A percentile compares a stretch with the other conserved stretches of the same genome.
Evolutionary conservation across 2,797 vertebrate species (phyloP).

Genomic region (Linurgus olivaceus): DNA sequence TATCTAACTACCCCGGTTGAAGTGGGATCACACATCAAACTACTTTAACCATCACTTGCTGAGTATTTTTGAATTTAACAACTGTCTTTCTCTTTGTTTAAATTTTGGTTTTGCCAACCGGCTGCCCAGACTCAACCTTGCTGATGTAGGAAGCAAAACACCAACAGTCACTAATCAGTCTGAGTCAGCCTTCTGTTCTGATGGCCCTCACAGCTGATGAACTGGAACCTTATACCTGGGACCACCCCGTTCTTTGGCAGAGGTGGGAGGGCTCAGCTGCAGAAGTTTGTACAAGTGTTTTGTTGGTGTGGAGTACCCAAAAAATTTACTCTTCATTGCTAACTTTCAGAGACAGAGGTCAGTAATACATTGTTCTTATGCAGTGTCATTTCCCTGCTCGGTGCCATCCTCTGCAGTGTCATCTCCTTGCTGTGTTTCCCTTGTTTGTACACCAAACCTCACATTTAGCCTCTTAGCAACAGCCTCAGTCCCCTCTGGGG

Average conservation of each 20-base stretch:
- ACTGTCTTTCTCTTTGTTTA: not conserved
- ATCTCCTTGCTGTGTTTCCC: not conserved
- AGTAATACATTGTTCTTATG: not conserved
- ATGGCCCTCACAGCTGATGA: not conserved
- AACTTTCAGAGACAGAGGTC: not conserved
- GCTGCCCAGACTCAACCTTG: not conserved
- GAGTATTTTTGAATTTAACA: not conserved
- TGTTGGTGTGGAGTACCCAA: not conserved
- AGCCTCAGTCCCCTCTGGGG: not conserved
- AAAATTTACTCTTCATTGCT: not conserved
- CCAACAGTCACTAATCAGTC: not conserved
- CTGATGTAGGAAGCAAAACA: not conserved
- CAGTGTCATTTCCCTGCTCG: not conserved
- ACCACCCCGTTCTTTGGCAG: not conserved
- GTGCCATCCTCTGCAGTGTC: not conserved
- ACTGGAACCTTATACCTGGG: not conserved
- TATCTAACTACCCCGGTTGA: not conserved
- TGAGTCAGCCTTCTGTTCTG: not conserved
- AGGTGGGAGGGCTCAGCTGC: not conserved
- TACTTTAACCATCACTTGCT: not conserved
- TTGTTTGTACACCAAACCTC: not conserved
- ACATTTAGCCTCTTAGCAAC: not conserved
- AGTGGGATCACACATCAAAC: not conserved
- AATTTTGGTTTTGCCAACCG: not conserved
- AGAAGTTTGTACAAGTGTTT: not conserved